Base-by-base conservation (phyloP, 2,113 vertebrate genomes). In the Leptosomus discolor region DNA sequence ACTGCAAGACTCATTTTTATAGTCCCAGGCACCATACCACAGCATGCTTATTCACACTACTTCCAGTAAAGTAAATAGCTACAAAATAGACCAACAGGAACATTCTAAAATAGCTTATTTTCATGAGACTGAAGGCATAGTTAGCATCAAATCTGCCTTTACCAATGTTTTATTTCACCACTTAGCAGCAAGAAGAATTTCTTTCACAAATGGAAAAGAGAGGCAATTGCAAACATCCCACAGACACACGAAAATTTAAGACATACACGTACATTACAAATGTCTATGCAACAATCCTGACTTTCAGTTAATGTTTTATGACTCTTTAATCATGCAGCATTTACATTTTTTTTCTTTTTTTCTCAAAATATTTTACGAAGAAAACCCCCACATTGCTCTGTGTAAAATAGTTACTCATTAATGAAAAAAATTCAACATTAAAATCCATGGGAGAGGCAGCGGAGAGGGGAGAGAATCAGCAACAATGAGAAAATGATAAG, bases 31-130 rank as follows among this genome's bases (percentile, higher is more conserved):
- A 96, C 88, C 46, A 48, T 53, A 94, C 79, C 91, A 90, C 82
- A 93, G 82, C 96, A 97, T 97, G 94, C 97, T 88, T 96, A 86
- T 94, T 96, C 93, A 97, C 88, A 96, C 90, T 86, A 97, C 73
- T 90, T 97, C 94, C 92, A 96, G 90, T 82, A 95, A 94, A 97
- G 88, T 85, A 85, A 92, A 87, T 51, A 82, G 91, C 86, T 92
- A 98, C 93, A 95, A 95, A 96, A 93, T 65, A 97, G 76, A 71
- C 96, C 68, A 54, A 76, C 83, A 96, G 90, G 87, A 97, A 95
- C 93, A 97, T 88, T 97, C 87, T 95, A 94, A 96, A 98, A 98
- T 94, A 97, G 96, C 94, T 96, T 94, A 92, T 95, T 97, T 97
- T 93, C 96, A 93, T 93, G n/a, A 97, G 69, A 93, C 51, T 80